These are phyloP conservation scores for Hydrotaea cyrtoneurina DNA, from an alignment of 2,888 invertebrate genomes.

Conservation along the genomic window DNA sequence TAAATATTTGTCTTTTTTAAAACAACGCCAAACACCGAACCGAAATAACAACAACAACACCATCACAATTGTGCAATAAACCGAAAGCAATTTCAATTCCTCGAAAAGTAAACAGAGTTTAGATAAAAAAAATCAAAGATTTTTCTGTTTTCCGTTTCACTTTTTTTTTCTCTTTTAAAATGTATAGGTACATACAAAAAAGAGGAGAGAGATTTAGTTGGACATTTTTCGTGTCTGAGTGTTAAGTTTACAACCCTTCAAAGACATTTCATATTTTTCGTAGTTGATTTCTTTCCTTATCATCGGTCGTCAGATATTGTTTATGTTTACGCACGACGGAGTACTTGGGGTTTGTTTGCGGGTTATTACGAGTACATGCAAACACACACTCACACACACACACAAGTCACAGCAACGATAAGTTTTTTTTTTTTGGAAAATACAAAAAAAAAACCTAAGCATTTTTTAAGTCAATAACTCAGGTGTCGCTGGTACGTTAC, in stretches of 20 bases:
- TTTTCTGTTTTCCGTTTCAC: neutral
- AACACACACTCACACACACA: too few species aligned
- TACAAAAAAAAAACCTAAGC: too few species aligned
- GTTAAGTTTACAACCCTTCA: neutral
- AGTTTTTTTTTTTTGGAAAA: too few species aligned
- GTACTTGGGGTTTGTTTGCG: neutral
- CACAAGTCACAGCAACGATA: neutral
- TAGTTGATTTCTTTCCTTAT: neutral
- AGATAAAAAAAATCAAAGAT: neutral
- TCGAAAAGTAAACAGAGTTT: neutral
- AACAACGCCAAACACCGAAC: neutral
- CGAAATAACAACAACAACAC: neutral
- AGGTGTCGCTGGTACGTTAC: neutral
- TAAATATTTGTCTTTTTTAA: slow-evolving; percentile 35
- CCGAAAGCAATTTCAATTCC: neutral
- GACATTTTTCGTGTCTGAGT: neutral
- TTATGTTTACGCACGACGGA: neutral
- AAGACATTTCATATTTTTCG: neutral
- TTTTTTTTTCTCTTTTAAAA: neutral
- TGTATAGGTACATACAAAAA: neutral
- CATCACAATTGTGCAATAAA: neutral
- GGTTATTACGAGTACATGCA: neutral
- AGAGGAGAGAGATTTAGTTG: neutral
- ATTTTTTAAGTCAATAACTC: slow-evolving; percentile 26
- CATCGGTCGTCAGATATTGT: neutral